A percentile compares a stretch with the other conserved stretches of the same genome.
Conservation (phyloP, 2,888 invertebrate genomes). For the Pristionchus maxplancki region DNA sequence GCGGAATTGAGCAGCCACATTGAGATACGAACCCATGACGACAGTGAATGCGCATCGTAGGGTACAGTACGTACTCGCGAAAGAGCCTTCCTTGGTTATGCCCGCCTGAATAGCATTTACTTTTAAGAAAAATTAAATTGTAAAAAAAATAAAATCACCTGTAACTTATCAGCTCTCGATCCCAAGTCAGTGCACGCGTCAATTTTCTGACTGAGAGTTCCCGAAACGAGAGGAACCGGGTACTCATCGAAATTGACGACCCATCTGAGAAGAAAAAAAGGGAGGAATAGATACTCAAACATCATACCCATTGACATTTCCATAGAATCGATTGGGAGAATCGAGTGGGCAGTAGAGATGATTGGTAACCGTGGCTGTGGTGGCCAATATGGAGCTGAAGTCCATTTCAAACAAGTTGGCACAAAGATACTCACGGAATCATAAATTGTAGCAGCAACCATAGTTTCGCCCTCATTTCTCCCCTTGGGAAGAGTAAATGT, state of each 20-base stretch:
- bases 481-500: background rate
- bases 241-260: constrained; percentile 8
- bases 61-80: background rate
- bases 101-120: background rate
- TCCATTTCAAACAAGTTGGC: background rate
- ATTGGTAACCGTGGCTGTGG: background rate
- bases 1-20: background rate
- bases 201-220: constrained; percentile 1
- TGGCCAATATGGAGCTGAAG: background rate
- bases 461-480: background rate
- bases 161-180: background rate
- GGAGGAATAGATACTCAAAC: background rate
- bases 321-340: constrained; percentile 23
- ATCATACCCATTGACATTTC: background rate
- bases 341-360: constrained; percentile 31
- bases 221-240: background rate
- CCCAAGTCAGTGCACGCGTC: constrained; percentile 27
- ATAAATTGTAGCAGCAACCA: background rate
- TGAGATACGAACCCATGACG: background rate
- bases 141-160: background rate
- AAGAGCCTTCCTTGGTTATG: background rate
- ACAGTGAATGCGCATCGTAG: constrained; percentile 25
- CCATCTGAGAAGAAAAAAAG: background rate
- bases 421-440: background rate
- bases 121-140: background rate